Evolutionary conservation across 2,888 invertebrate genomes (phyloP).

Genomic region (Dioctria linearis): DNA sequence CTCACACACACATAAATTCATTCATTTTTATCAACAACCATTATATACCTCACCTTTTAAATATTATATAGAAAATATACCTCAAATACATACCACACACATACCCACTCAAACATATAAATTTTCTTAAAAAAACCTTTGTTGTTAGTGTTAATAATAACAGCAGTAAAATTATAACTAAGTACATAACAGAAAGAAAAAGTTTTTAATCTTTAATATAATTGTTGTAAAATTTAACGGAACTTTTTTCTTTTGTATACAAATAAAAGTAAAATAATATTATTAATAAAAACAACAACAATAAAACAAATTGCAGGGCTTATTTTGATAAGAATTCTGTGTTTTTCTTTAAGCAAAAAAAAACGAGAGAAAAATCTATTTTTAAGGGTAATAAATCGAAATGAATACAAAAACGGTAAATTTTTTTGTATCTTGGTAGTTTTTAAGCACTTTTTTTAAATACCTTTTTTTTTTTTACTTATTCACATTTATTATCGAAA

Average conservation of each 20-base stretch:
- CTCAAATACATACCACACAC: constrained; percentile 43
- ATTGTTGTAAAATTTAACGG: constrained; percentile 12
- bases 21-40: constrained; percentile 13
- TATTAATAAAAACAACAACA: constrained; percentile 5
- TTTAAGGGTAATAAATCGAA: constrained; percentile 40
- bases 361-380: constrained; percentile 4
- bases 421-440: constrained; percentile 40
- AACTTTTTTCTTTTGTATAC: neutral
- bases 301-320: constrained; percentile 47
- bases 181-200: constrained; percentile 1
- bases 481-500: neutral
- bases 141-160: constrained; percentile 10
- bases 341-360: neutral
- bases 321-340: constrained; percentile 5
- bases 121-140: neutral
- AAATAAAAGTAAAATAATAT: constrained; percentile 15
- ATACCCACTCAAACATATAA: constrained; percentile 1
- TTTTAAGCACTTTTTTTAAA: constrained; percentile 35
- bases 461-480: constrained; percentile 8
- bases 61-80: constrained; percentile 55
- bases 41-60: constrained; percentile 44
- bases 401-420: constrained; percentile 10
- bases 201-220: constrained; percentile 7
- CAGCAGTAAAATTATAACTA: constrained; percentile 24
- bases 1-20: constrained; percentile 9